phyloP scores from a whole-genome alignment of 2,113 vertebrate species.

The Channa argus region DNA sequence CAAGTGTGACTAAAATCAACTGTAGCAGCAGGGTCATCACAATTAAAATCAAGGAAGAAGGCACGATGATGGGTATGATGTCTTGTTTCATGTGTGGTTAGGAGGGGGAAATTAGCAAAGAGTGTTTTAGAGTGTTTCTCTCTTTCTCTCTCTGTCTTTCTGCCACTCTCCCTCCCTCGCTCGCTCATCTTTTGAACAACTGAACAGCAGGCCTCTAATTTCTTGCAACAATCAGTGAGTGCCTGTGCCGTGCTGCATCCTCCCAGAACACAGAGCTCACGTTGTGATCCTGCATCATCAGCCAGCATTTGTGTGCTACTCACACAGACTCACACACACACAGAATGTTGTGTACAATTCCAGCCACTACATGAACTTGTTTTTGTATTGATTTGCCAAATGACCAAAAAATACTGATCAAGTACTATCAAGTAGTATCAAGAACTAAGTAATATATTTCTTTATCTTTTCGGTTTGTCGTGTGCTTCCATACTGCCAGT shows the following conservation, averaged over 20 bases:
- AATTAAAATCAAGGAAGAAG: constrained; percentile 62
- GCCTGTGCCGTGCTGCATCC: constrained; percentile 8
- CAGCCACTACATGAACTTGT: not conserved
- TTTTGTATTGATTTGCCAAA: not conserved
- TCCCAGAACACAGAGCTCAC: constrained; percentile 23
- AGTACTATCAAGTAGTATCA: too few species aligned
- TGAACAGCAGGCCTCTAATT: constrained; percentile 59
- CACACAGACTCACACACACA: not conserved
- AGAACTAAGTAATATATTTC: not conserved
- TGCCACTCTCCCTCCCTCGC: not conserved
- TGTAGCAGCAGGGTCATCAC: constrained; percentile 41
- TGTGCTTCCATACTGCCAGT: too few species aligned
- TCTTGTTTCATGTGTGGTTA: constrained; percentile 37
- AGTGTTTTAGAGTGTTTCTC: not conserved
- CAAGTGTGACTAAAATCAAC: constrained; percentile 52
- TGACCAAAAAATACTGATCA: not conserved
- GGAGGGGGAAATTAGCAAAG: constrained; percentile 43
- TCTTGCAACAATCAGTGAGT: constrained; percentile 46
- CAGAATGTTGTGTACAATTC: constrained; percentile 1
- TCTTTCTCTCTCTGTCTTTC: not conserved
- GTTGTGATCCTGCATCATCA: constrained; percentile 52
- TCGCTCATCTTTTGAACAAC: not conserved
- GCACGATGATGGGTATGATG: constrained; percentile 22
- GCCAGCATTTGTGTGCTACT: constrained; percentile 4
- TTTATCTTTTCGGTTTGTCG: too few species aligned